These are phyloP conservation scores for Drosophila setosimentum DNA, from an alignment of 2,888 invertebrate species.

Conservation along the genomic window DNA sequence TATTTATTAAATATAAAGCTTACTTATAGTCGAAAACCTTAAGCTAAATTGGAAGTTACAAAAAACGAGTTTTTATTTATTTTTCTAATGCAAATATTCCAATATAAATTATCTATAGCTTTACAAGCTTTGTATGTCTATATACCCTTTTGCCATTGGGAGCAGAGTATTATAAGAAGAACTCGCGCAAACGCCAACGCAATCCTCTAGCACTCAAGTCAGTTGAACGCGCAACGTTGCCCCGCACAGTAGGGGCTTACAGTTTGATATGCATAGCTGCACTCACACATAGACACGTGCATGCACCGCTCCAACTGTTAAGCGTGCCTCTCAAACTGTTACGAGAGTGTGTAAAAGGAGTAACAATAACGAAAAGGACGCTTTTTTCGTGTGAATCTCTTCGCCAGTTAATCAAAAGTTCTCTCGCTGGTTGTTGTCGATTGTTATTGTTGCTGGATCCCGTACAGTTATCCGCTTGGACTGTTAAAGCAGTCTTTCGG, in stretches of 20 bases:
- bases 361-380: constrained; percentile 14
- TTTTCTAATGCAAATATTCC: not conserved
- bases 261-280: constrained; percentile 43
- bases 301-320: constrained; percentile 31
- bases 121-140: not conserved
- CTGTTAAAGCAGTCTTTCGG: constrained; percentile 21
- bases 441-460: constrained; percentile 35
- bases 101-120: not conserved
- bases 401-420: constrained; percentile 1
- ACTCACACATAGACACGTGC: constrained; percentile 11
- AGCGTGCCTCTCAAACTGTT: constrained; percentile 22
- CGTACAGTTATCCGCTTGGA: constrained; percentile 61
- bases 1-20: no score
- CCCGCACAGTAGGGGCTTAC: constrained; percentile 47
- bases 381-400: not conserved
- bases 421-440: not conserved
- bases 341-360: constrained; percentile 25
- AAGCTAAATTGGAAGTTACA: no score
- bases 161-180: constrained; percentile 44
- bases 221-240: constrained; percentile 81
- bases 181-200: constrained; percentile 70
- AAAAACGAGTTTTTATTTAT: not conserved
- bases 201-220: constrained; percentile 70
- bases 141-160: not conserved
- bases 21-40: no score